A percentile compares a stretch with the other conserved stretches of the same genome.
These are phyloP conservation scores for Drosophila setosimentum DNA, from an alignment of 2,888 invertebrate species.

Conservation along the genomic window DNA sequence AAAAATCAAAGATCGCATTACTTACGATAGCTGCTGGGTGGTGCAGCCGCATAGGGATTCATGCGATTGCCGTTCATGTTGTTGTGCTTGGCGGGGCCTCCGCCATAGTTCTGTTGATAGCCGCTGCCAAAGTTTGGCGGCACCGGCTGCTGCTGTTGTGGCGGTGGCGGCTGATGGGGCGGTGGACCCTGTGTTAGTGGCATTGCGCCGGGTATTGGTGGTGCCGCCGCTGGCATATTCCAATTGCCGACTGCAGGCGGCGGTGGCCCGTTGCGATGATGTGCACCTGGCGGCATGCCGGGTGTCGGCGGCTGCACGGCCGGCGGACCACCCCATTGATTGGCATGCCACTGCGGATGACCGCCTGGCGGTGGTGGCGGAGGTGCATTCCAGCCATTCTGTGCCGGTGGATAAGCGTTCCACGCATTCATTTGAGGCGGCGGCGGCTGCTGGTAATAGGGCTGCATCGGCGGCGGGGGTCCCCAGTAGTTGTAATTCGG, in stretches of 20 bases:
- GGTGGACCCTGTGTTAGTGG: conserved; percentile 64
- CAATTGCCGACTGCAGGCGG: conserved; percentile 68
- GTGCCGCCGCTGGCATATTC: conserved; percentile 62
- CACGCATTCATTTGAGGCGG: conserved; percentile 85
- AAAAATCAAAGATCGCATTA: conserved; percentile 8
- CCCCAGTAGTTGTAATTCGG: conserved; percentile 83
- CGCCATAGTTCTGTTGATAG: conserved; percentile 93
- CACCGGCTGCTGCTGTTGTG: conserved; percentile 49
- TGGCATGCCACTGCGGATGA: conserved; percentile 69
- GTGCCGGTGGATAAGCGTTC: conserved; percentile 76
- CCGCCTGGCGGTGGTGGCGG: conserved; percentile 76
- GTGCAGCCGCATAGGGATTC: conserved; percentile 87
- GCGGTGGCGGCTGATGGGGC: conserved; percentile 52
- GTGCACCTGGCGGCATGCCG: conserved; percentile 53
- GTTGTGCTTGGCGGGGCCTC: conserved; percentile 91
- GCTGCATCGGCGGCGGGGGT: conserved; percentile 71
- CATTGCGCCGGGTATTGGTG: conserved; percentile 65
- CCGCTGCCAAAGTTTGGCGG: conserved; percentile 86
- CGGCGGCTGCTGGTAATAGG: conserved; percentile 82
- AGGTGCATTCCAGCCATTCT: conserved; percentile 81
- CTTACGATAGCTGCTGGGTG: conserved; percentile 72
- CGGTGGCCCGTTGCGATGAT: conserved; percentile 67
- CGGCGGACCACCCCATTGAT: conserved; percentile 78
- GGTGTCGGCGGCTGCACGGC: conserved; percentile 63
- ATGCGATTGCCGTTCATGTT: conserved; percentile 89